Conservation (phyloP, 2,113 vertebrate species). For the Speoplatyrhinus poulsoni region DNA sequence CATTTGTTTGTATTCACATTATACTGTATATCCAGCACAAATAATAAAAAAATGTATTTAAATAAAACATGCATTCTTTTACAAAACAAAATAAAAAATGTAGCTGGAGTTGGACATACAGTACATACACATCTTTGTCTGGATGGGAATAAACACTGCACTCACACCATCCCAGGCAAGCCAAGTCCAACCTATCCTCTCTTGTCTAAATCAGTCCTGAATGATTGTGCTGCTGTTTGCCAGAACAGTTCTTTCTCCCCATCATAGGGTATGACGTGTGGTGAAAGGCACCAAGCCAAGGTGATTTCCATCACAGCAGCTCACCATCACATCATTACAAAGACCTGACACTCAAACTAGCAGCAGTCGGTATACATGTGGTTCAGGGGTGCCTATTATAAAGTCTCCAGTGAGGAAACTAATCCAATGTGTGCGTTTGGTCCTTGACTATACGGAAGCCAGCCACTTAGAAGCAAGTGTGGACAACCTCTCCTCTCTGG, state of each 20-base stretch:
- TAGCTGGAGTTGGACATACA: too few species aligned
- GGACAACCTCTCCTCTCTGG: slow-evolving; percentile 55
- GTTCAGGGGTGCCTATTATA: slow-evolving; percentile 50
- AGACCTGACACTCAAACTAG: slow-evolving; percentile 36
- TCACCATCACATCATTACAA: slow-evolving; percentile 47
- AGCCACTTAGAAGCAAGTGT: slow-evolving; percentile 55
- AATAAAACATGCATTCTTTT: too few species aligned
- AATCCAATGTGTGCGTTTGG: slow-evolving; percentile 51
- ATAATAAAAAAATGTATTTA: too few species aligned
- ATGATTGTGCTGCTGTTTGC: neutral
- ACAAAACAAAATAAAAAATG: too few species aligned
- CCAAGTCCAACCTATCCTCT: too few species aligned
- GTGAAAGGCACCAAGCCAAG: slow-evolving; percentile 41
- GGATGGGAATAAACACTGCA: too few species aligned
- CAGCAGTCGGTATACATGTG: slow-evolving; percentile 29
- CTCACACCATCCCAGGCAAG: too few species aligned
- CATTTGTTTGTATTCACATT: too few species aligned
- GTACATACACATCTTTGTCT: too few species aligned
- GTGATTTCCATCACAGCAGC: slow-evolving; percentile 62
- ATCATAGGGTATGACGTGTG: slow-evolving; percentile 28
- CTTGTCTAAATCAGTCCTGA: too few species aligned
- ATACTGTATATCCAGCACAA: too few species aligned
- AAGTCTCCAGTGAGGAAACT: slow-evolving; percentile 11
- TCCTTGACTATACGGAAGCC: slow-evolving; percentile 50
- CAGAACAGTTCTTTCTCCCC: slow-evolving; percentile 1